Evolutionary conservation across 1,140 invertebrate genomes (phyloP), one percentile per base, ranked within the genome.

Genomic region (Limonius californicus): DNA sequence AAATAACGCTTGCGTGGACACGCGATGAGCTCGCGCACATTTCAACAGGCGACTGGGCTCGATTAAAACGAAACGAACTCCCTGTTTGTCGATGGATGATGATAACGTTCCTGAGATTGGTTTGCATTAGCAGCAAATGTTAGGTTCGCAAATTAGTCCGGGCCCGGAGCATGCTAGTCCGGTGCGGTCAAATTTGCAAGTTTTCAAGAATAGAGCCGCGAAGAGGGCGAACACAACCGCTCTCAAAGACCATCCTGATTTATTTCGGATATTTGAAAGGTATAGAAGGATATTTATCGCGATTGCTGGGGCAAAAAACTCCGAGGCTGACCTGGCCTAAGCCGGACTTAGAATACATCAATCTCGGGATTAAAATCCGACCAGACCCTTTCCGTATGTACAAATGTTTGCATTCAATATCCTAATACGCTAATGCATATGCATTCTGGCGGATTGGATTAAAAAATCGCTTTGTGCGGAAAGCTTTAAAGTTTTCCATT

Each of bases 1-100:
- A 69, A 69, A 69, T 69, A 68, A 68, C 68, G 68, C 68, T 69
- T 67, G 66, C 68, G 43, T 64, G 65, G 63, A 67, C 68, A 68
- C 64, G 63, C 61, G 61, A 67, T 63, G 59, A 59, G 59, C 47
- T 21, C 42, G 57, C 30, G 57, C 43, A 54, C 57, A 61, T 68
- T 68, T 63, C 50, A 23, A 65, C 54, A 54, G 55, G 20, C 56
- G 21, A 65, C 23, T 55, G 60, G 57, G 54, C 56, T 61, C 63
- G 23, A 68, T 67, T 69, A 69, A 67, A 67, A 20, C 30, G 23
- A n/a, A 32, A 12, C 54, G 54, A 55, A 7, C 30, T 6, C 23
- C 18, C 14, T 23, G 53, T 27, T 27, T 9, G 23, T 16, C 18
- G 16, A 54, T 54, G 53, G 21, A 15, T 27, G 11, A 39, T 39